Conservation (phyloP, 64 coral and sea anemone genomes). For the Porites australiensis region DNA sequence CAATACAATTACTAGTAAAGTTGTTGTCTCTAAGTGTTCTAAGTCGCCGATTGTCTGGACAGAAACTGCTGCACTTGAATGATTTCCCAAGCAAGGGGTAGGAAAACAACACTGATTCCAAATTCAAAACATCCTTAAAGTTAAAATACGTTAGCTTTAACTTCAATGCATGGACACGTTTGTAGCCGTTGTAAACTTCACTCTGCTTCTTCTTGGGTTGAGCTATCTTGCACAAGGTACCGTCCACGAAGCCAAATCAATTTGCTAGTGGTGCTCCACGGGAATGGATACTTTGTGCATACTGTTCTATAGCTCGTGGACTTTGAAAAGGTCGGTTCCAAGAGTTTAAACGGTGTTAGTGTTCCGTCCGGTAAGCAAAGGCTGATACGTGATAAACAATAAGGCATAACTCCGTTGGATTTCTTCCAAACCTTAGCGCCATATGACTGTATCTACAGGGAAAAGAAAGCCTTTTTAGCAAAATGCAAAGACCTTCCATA, state of each 20-base stretch:
- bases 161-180: no score
- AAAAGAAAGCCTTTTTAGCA: conserved; percentile 52
- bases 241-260: conserved; percentile 60
- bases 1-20: not conserved
- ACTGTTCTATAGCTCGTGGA: not conserved
- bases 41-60: conserved; percentile 8
- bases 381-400: conserved; percentile 17
- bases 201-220: conserved; percentile 22
- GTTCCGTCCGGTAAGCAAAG: not conserved
- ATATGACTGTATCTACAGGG: conserved; percentile 69
- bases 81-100: not conserved
- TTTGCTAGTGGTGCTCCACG: conserved; percentile 36
- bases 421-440: conserved; percentile 13
- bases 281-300: conserved; percentile 29
- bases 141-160: no score
- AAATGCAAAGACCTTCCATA: conserved; percentile 47
- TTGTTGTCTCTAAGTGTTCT: conserved; percentile 6
- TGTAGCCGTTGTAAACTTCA: no score
- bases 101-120: not conserved
- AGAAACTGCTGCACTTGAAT: not conserved
- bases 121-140: not conserved
- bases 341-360: conserved; percentile 41
- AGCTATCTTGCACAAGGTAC: conserved; percentile 16
- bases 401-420: conserved; percentile 40
- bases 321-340: conserved; percentile 54